Evolutionary conservation across 2,797 vertebrate genomes (phyloP).

Genomic region (Clarias fuscus): DNA sequence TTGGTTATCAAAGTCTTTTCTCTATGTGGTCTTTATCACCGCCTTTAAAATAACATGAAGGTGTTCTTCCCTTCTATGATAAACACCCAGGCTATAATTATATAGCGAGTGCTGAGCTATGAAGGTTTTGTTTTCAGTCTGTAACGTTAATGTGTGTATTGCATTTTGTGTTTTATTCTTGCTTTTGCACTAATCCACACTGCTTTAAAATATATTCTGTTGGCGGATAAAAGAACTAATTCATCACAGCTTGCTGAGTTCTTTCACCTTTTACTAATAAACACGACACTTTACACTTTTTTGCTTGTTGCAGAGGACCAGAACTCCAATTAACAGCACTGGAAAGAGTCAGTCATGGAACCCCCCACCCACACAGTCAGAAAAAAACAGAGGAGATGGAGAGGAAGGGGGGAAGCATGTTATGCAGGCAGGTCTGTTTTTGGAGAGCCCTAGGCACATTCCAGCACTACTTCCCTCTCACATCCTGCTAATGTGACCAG

Average conservation of each 20-base stretch:
- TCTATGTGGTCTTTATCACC: background rate
- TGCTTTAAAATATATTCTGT: background rate
- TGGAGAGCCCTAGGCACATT: conserved; percentile 61
- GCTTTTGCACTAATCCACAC: background rate
- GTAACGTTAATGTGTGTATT: background rate
- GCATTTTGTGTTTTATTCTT: background rate
- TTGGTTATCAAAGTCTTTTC: background rate
- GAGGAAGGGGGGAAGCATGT: conserved; percentile 33
- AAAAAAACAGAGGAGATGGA: conserved; percentile 39
- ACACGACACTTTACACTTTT: background rate
- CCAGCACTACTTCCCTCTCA: conserved; percentile 56
- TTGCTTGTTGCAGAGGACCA: background rate
- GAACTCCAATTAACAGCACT: conserved; percentile 14
- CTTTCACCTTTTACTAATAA: background rate
- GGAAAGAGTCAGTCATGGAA: conserved; percentile 41
- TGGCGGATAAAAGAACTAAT: background rate
- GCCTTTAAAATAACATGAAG: background rate
- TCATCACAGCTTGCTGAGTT: background rate
- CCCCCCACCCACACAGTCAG: conserved; percentile 48
- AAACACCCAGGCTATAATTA: background rate
- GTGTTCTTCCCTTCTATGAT: too few relatives aligned
- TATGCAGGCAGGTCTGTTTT: conserved; percentile 48
- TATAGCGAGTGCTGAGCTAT: background rate
- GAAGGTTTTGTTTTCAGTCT: background rate
- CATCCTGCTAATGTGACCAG: conserved; percentile 59